phyloP scores from a whole-genome alignment of 64 coral and sea anemone species.

The Astreopora myriophthalma region DNA sequence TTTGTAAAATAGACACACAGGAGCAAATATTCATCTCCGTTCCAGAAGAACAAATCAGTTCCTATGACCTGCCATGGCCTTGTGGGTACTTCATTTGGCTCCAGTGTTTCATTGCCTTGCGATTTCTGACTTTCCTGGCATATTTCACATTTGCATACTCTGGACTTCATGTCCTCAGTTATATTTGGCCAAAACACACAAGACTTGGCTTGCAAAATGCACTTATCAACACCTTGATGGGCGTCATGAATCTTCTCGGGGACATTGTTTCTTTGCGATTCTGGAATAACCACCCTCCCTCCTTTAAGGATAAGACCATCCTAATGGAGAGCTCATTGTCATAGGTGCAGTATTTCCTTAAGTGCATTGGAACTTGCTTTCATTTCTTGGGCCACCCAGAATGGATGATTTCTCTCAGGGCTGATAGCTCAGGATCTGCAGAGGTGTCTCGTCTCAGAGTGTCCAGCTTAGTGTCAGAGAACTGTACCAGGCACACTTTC shows the following conservation, averaged over 20 bases:
- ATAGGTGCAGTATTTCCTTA: slow-evolving; percentile 14
- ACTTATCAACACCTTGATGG: not conserved
- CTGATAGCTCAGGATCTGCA: not conserved
- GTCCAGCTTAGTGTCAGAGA: too few species aligned
- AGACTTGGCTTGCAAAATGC: not conserved
- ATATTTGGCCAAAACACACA: not conserved
- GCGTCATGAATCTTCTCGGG: not conserved
- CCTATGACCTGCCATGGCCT: not conserved
- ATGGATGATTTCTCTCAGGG: slow-evolving; percentile 7
- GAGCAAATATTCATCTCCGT: not conserved
- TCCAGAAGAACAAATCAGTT: not conserved
- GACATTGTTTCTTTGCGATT: not conserved
- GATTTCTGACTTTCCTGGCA: slow-evolving; percentile 5
- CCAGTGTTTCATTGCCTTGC: not conserved
- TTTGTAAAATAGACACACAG: slow-evolving; percentile 27
- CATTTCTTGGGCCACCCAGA: slow-evolving; percentile 28
- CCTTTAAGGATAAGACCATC: slow-evolving; percentile 18
- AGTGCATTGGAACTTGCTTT: not conserved
- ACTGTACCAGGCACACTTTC: too few species aligned
- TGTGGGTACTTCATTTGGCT: slow-evolving; percentile 10
- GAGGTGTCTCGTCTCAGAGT: slow-evolving; percentile 1
- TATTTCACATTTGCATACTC: not conserved
- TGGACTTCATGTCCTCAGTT: not conserved
- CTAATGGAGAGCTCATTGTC: slow-evolving; percentile 26
- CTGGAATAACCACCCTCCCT: slow-evolving; percentile 25